Evolutionary conservation across 2,888 invertebrate genomes (phyloP).

Genomic region (Gari tellinella): DNA sequence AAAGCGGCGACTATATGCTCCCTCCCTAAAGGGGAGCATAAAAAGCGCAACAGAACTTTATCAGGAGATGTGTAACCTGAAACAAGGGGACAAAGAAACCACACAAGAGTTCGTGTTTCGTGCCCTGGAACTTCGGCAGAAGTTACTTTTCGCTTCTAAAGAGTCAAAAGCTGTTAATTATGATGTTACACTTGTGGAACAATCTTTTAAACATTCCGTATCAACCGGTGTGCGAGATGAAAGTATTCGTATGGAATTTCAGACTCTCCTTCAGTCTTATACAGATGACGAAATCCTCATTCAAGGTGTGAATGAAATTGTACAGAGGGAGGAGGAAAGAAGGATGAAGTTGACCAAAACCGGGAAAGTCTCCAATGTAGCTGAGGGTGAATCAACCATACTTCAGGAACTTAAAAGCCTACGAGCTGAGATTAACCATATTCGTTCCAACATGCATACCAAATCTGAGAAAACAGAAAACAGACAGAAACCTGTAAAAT

Average conservation of each 20-base stretch:
- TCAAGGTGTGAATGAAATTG: slow-evolving; percentile 4
- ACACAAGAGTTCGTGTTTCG: slow-evolving; percentile 23
- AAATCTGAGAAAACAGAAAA: too few relatives aligned
- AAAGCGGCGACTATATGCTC: too few relatives aligned
- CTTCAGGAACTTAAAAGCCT: not conserved
- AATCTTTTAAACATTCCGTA: slow-evolving; percentile 12
- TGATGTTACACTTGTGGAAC: not conserved
- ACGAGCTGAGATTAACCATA: not conserved
- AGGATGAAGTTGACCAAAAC: not conserved
- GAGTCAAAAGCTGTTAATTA: not conserved
- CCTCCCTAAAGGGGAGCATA: too few relatives aligned
- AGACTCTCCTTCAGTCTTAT: not conserved
- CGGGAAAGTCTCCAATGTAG: not conserved
- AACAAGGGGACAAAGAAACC: slow-evolving; percentile 5
- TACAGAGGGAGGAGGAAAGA: slow-evolving; percentile 4
- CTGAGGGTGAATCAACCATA: not conserved
- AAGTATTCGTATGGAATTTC: slow-evolving; percentile 1
- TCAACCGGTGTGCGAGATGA: slow-evolving; percentile 18
- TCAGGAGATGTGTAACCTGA: slow-evolving; percentile 11
- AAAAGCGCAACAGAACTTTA: slow-evolving; percentile 23
- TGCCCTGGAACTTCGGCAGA: slow-evolving; percentile 20
- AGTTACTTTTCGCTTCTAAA: slow-evolving; percentile 17
- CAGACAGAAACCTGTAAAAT: too few relatives aligned
- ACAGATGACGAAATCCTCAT: slow-evolving; percentile 14
- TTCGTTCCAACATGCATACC: too few relatives aligned